Evolutionary conservation across 2,113 vertebrate species (phyloP), one percentile per base, ranked within the genome.

Genomic region (Protobothrops mucrosquamatus): DNA sequence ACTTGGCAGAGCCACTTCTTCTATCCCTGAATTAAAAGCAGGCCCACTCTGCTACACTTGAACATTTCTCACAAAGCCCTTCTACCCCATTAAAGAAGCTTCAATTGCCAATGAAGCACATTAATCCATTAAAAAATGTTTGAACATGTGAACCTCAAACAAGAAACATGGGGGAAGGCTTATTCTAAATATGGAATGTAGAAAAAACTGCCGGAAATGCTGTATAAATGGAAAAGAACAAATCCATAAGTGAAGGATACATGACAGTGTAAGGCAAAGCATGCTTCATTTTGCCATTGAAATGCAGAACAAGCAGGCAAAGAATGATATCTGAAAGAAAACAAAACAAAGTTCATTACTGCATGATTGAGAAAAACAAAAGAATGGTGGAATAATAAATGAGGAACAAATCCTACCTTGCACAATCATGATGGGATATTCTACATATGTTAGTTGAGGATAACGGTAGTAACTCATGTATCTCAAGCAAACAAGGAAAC

Each of bases 381-480:
- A 4, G 0, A 26, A 74, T 54, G 85, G 46, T 23, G 34, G 22
- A 59, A 7, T 43, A 88, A 54, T 51, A 46, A 39, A 54, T 24
- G 24, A 2, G 52, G 55, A 92, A 74, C 15, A 56, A 93, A n/a
- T 57, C 94, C 97, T 97, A 99, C 99, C 99, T 98, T 99, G 99
- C n/a, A 97, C 96, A 12, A 99, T 98, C 94, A 99, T 97, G 94
- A 99, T 98, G 24, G 99, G 99, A 95, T 98, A 99, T 92, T 99
- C 99, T 97, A 99, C 96, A 95, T 98, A 99, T 0, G 99, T 99
- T 89, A 98, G 97, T 52, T 98, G 97, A 1, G 99, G 99, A 96
- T 99, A 99, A 90, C 95, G 97, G 2, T 99, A 99, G 96, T 99
- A 99, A 96, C 98, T 98, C 96, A 99, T 99, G 97, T 99, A 99